Evolutionary conservation across 2,113 vertebrate species (phyloP).

Genomic region (Copsychus sechellarum): DNA sequence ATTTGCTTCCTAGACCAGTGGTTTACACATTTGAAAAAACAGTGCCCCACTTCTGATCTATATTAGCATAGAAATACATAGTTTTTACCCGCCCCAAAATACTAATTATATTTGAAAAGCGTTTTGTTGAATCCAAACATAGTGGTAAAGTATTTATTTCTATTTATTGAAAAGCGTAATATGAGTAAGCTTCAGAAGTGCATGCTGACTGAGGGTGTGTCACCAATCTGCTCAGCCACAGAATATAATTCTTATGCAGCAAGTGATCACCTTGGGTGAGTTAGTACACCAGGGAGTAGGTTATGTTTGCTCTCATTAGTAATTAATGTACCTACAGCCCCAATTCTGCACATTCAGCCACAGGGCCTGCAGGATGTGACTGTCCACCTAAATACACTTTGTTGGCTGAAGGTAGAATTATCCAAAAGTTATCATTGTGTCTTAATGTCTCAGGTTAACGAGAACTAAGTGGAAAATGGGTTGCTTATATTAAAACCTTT

Average conservation of each 20-base stretch:
- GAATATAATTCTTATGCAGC: neutral
- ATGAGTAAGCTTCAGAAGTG: slow-evolving; percentile 10
- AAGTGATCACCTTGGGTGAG: neutral
- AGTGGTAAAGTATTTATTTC: neutral
- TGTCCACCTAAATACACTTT: neutral
- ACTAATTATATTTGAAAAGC: neutral
- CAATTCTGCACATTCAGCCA: neutral
- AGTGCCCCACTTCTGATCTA: slow-evolving; percentile 27
- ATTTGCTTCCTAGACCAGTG: slow-evolving; percentile 32
- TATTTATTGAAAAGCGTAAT: slow-evolving; percentile 13
- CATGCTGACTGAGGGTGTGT: neutral
- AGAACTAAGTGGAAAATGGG: neutral
- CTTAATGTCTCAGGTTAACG: neutral
- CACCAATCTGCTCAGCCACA: neutral
- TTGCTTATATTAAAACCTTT: neutral
- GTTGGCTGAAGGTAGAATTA: neutral
- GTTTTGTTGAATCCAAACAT: slow-evolving; percentile 10
- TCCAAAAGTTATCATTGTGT: neutral
- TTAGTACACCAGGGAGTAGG: neutral
- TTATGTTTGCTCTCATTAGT: neutral
- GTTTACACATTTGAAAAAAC: neutral
- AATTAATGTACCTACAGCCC: neutral
- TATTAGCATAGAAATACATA: neutral
- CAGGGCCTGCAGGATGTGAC: neutral
- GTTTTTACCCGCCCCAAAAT: neutral